Base-by-base conservation (phyloP, 2,888 invertebrate species). In the Phorcus lineatus region DNA sequence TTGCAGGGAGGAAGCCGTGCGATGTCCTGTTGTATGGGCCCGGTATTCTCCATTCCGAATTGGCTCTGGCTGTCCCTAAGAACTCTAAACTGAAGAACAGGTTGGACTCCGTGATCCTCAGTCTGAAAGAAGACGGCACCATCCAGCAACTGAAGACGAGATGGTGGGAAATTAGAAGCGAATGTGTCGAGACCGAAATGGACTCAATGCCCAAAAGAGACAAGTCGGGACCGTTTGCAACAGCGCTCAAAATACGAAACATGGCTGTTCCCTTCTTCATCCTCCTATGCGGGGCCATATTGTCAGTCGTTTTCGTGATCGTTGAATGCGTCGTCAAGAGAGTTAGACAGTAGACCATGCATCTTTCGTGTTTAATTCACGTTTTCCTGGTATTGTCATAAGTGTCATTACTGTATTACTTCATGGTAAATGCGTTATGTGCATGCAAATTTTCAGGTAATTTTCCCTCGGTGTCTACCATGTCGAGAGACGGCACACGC, bases 11-110 rank as follows among this genome's bases (percentile, higher is more conserved):
- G 67, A 1, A 7, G 24, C 74, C 81, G 55, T 84, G 84, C 70
- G 84, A 84, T 62, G 67, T 84, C 22, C 80, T 84, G 40, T 52
- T 78, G 13, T 82, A 81, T 67, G 84, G 84, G 52, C 57, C 66
- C 16, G 66, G 79, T 28, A 24, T 28, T 22, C n/a, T 62, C 62
- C 24, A 28, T 7, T 17, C 16, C 28, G 62, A 4, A 2, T 6
- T 22, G 28, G 7, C 16, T 62, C 9, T 62, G 11, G 16, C 28
- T 28, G 28, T 28, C 24, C 24, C 24, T 9, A 0, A 24, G 0
- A 28, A 28, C 28, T 62, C 62, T 1, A 28, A 11, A 16, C 62
- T 62, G 16, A 28, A 17, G 2, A 2, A 9, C 16, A 6, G 4
- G n/a, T 28, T 62, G 16, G 9, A 62, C 24, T 2, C 19, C 6